Evolutionary conservation across 2,797 vertebrate genomes (phyloP).

Genomic region (Morelia viridis): DNA sequence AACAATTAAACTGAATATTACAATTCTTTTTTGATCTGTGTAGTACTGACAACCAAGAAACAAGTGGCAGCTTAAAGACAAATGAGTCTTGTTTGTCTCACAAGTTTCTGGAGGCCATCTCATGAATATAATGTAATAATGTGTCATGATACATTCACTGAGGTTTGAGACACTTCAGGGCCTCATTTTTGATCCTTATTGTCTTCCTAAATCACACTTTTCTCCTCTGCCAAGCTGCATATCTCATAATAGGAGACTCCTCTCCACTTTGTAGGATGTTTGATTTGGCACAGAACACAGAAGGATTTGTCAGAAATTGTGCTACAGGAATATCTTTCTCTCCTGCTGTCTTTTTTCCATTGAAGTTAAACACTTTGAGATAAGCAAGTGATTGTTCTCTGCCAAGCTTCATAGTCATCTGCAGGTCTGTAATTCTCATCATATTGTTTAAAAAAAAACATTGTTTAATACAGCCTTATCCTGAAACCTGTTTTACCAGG

Average conservation of each 20-base stretch:
- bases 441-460: neutral
- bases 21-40: neutral
- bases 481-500: constrained; percentile 48
- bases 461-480: constrained; percentile 38
- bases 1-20: neutral
- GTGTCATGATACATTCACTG: neutral
- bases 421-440: constrained; percentile 46
- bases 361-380: constrained; percentile 43
- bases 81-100: neutral
- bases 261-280: neutral
- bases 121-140: neutral
- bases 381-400: constrained; percentile 42
- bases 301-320: constrained; percentile 44
- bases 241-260: neutral
- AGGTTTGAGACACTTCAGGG: neutral
- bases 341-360: constrained; percentile 12
- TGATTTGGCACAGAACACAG: neutral
- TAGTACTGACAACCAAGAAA: neutral
- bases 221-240: neutral
- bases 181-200: neutral
- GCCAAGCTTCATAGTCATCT: constrained; percentile 48
- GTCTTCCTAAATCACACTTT: neutral
- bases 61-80: neutral
- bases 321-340: constrained; percentile 24
- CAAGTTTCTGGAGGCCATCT: neutral